Conservation (phyloP, 1,140 invertebrate species). For the Cydia fagiglandana region DNA sequence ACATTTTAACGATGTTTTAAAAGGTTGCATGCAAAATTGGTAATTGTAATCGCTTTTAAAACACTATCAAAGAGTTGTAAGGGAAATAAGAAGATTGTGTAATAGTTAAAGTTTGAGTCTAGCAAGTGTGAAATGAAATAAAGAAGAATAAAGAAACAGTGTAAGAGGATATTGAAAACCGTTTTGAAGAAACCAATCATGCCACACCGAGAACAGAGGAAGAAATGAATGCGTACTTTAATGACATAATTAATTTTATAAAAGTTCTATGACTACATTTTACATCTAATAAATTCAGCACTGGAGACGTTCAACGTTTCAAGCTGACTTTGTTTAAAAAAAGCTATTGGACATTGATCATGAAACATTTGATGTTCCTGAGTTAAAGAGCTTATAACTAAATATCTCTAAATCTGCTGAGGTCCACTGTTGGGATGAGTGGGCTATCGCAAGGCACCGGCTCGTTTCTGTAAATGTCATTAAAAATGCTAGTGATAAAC, state of each 20-base stretch:
- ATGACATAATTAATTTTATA: not conserved
- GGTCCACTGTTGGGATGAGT: conserved; percentile 76
- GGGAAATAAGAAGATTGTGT: conserved; percentile 10
- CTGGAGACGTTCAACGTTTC: conserved; percentile 21
- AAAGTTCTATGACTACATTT: not conserved
- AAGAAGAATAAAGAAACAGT: not conserved
- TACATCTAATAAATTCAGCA: conserved; percentile 10
- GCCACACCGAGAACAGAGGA: not conserved
- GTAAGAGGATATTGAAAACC: not conserved
- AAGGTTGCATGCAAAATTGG: conserved; percentile 51
- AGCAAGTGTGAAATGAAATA: conserved; percentile 20
- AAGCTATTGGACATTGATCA: not conserved
- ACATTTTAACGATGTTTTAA: conserved; percentile 50
- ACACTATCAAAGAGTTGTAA: conserved; percentile 57
- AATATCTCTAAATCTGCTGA: conserved; percentile 59
- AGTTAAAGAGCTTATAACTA: conserved; percentile 34
- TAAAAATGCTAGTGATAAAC: not conserved
- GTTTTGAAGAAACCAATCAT: not conserved
- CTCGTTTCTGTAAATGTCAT: conserved; percentile 75
- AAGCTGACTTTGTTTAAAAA: not conserved
- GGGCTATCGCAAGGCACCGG: conserved; percentile 76
- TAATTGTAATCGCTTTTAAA: conserved; percentile 48
- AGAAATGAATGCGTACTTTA: not conserved
- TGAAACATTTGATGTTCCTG: conserved; percentile 34
- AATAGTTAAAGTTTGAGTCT: not conserved